Evolutionary conservation across 1,140 invertebrate genomes (phyloP).

Genomic region (Ips typographus): DNA sequence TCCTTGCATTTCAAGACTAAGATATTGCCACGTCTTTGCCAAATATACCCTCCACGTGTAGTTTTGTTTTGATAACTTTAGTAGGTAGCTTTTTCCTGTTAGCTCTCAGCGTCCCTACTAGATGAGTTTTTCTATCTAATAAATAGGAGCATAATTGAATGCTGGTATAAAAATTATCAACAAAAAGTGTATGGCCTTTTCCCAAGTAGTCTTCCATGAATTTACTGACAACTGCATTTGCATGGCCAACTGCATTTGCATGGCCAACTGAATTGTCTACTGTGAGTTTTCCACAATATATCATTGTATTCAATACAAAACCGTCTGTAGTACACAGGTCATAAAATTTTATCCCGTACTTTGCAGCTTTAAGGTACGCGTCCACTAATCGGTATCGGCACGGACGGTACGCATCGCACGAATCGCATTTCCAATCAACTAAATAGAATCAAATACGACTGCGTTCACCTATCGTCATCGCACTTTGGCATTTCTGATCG

Average conservation of each 20-base stretch:
- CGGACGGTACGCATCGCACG: too few relatives aligned
- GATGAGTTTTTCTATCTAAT: conserved; percentile 51
- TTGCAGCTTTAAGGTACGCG: conserved; percentile 38
- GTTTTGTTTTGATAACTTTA: conserved; percentile 46
- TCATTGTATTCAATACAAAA: conserved; percentile 1
- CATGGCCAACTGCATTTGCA: too few relatives aligned
- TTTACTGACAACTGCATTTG: neutral
- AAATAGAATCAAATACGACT: too few relatives aligned
- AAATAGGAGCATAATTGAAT: conserved; percentile 49
- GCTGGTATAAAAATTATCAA: conserved; percentile 50
- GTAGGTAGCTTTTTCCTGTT: conserved; percentile 49
- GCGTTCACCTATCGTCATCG: too few relatives aligned
- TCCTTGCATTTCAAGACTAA: conserved; percentile 53
- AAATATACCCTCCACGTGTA: conserved; percentile 46
- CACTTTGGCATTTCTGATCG: too few relatives aligned
- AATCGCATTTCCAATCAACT: too few relatives aligned
- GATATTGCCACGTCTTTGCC: conserved; percentile 47
- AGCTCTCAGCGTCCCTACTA: conserved; percentile 51
- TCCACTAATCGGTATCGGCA: too few relatives aligned
- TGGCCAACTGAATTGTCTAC: neutral
- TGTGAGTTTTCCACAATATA: neutral
- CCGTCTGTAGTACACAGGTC: conserved; percentile 34
- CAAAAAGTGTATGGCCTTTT: conserved; percentile 5
- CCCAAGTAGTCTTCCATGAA: neutral
- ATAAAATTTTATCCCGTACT: conserved; percentile 47